Evolutionary conservation across 2,797 vertebrate species (phyloP), one percentile per base, ranked within the genome.

Genomic region (Syngnathus rostellatus): DNA sequence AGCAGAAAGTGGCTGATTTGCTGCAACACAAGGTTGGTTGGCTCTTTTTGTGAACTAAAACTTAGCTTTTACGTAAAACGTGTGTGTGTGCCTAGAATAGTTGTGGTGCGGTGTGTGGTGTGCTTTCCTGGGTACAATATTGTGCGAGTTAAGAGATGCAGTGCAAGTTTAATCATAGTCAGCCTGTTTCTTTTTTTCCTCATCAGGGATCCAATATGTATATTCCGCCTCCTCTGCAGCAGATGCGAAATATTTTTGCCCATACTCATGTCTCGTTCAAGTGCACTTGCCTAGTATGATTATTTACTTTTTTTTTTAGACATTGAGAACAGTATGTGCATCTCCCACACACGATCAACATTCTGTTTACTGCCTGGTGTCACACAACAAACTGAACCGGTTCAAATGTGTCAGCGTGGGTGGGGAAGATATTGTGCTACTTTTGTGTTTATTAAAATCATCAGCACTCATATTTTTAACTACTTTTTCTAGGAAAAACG

Each of bases 21-120:
- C 76, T 83, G 66, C 81, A 74, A 69, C 71, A 78, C 68, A 88
- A 89, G 86, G 86, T 90, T 74, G 68, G 86, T 85, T 57, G 19
- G 73, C 72, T 70, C 19, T 74, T 73, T 70, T 23, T 77, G 40
- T 60, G 14, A 31, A 51, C 19, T 43, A 41, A 62, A 64, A n/a
- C 57, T 62, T 66, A 21, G 9, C 63, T 73, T 6, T 31, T 39
- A 60, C 50, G 40, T 54, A 0, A 37, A 62, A 8, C 65, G 21
- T 68, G 21, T 72, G 41, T 58, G 66, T 66, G 48, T 67, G 60
- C 65, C 53, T 65, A 21, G 17, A 17, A 39, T n/a, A 2, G 17
- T 19, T n/a, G 17, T 23, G 17, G 6, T 8, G 0, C 2, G 31
- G 23, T 63, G 41, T 50, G 14, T 19, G 60, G 60, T 21, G n/a